These are phyloP conservation scores for Drosophila ustulata DNA, from an alignment of 2,888 invertebrate genomes.

Conservation along the genomic window DNA sequence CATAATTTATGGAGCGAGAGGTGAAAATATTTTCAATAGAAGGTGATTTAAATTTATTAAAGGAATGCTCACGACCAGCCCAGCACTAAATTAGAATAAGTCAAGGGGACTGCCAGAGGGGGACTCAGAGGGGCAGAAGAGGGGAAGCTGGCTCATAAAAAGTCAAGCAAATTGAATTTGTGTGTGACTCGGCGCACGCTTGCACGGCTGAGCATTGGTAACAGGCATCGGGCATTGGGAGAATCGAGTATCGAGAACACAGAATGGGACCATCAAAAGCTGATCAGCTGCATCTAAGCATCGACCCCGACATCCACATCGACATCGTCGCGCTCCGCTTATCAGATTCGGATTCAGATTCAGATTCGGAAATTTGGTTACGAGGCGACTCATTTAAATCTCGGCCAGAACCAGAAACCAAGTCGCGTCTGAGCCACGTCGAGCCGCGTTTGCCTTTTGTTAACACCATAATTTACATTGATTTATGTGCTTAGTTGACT, in stretches of 20 bases:
- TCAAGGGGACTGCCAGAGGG: constrained; percentile 20
- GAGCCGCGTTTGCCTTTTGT: constrained; percentile 81
- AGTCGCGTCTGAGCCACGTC: constrained; percentile 5
- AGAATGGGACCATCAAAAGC: constrained; percentile 10
- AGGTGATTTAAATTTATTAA: constrained; percentile 81
- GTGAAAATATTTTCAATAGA: constrained; percentile 81
- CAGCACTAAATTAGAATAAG: constrained; percentile 79
- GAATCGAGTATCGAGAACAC: constrained; percentile 24
- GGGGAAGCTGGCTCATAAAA: constrained; percentile 62
- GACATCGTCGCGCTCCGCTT: constrained; percentile 46
- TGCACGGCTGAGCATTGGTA: constrained; percentile 41
- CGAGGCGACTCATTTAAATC: constrained; percentile 75
- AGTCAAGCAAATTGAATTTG: constrained; percentile 75
- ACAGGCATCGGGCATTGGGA: constrained; percentile 29
- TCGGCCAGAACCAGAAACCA: constrained; percentile 27
- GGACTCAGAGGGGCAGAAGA: background rate
- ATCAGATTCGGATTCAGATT: constrained; percentile 68
- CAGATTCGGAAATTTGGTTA: constrained; percentile 31
- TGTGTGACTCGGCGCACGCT: constrained; percentile 66
- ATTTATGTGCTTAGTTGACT: constrained; percentile 81
- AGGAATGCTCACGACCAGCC: constrained; percentile 80
- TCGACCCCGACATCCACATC: constrained; percentile 8
- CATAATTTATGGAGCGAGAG: constrained; percentile 77
- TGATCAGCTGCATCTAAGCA: constrained; percentile 52
- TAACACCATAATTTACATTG: constrained; percentile 83